Base-by-base conservation (phyloP, 2,888 invertebrate species). In the Labia minor region DNA sequence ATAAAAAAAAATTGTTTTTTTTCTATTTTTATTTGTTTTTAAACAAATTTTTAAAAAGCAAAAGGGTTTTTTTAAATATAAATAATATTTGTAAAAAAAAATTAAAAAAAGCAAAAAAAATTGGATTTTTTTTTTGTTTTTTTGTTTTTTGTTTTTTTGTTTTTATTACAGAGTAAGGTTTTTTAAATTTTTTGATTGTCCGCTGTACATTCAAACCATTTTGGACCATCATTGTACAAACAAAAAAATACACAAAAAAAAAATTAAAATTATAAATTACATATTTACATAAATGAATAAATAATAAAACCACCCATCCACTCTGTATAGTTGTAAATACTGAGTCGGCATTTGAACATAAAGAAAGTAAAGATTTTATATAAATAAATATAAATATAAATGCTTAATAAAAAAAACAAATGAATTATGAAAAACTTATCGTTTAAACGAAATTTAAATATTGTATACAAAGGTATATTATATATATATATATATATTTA, bases 161-260 rank as follows among this genome's bases (percentile, higher is more conserved):
- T 33, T 33, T 33, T 11, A n/a, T n/a, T n/a, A n/a, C n/a, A 16
- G n/a, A 3, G 49, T 10, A n/a, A 11, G 2, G n/a, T 49, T 16
- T 49, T n/a, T n/a, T 3, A 14, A 14, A 14, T 49, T 14, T 49
- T 11, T 49, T 49, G 14, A 16, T 49, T 49, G 49, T 49, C 49
- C 49, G 49, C 49, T 49, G 49, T 49, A 49, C 49, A 49, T 49
- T 49, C 49, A 49, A 49, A 49, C 49, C 49, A 49, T 49, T n/a
- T n/a, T 49, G 49, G 49, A 49, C 49, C 49, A 49, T 49, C 49
- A 49, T 49, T 49, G 49, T 49, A 49, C 49, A 49, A 49, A n/a
- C n/a, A n/a, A n/a, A 33, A n/a, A n/a, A n/a, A n/a, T n/a, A n/a
- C n/a, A n/a, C n/a, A n/a, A n/a, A n/a, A n/a, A n/a, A n/a, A n/a